Evolutionary conservation across 2,113 vertebrate genomes (phyloP).

Genomic region (Brachionichthys hirsutus): DNA sequence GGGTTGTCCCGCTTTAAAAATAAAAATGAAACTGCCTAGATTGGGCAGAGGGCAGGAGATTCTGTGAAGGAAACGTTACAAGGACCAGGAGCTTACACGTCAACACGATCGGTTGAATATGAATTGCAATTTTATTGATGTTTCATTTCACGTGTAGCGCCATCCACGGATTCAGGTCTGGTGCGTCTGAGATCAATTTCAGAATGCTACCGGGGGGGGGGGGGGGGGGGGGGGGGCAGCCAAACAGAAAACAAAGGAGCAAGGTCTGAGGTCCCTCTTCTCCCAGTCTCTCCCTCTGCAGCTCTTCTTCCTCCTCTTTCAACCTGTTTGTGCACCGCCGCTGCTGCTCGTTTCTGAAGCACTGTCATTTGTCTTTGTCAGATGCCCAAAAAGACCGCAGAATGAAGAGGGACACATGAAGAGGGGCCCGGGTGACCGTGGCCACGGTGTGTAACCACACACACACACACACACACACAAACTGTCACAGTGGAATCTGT

Average conservation of each 20-base stretch:
- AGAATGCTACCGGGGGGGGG: slow-evolving; percentile 53
- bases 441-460: slow-evolving; percentile 45
- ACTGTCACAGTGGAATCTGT: slow-evolving; percentile 47
- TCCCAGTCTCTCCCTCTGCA: slow-evolving; percentile 12
- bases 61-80: slow-evolving; percentile 2
- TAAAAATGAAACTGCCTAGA: neutral
- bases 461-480: slow-evolving; percentile 26
- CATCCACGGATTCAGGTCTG: slow-evolving; percentile 46
- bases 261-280: slow-evolving; percentile 40
- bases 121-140: slow-evolving; percentile 40
- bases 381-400: slow-evolving; percentile 70
- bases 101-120: slow-evolving; percentile 13
- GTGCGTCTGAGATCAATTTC: slow-evolving; percentile 57
- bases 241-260: slow-evolving; percentile 74
- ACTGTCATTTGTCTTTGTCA: slow-evolving; percentile 84
- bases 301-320: slow-evolving; percentile 56
- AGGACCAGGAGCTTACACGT: slow-evolving; percentile 7
- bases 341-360: slow-evolving; percentile 77
- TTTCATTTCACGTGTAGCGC: slow-evolving; percentile 54
- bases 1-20: slow-evolving; percentile 6
- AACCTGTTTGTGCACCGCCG: slow-evolving; percentile 71
- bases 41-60: neutral
- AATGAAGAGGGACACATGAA: slow-evolving; percentile 83
- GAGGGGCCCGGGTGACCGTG: slow-evolving; percentile 53
- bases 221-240: slow-evolving; percentile 45